Evolutionary conservation across 1,140 invertebrate genomes (phyloP).

Genomic region (Xylocopa sonorina): DNA sequence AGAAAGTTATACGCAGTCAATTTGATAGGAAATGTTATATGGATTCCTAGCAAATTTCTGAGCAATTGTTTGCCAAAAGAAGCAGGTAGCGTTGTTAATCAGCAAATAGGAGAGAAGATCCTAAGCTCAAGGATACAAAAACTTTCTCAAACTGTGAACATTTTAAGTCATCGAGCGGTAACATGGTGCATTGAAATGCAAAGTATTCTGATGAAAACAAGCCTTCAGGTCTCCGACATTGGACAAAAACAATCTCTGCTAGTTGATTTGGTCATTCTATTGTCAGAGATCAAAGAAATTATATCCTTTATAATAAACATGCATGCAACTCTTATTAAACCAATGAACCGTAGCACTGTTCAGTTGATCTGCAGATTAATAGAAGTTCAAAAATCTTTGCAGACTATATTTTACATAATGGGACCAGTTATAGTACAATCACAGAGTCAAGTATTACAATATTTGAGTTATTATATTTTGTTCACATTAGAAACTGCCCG

Average conservation of each 20-base stretch:
- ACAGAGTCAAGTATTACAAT: constrained; percentile 84
- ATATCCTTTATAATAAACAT: constrained; percentile 90
- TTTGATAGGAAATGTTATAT: constrained; percentile 89
- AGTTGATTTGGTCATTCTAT: constrained; percentile 86
- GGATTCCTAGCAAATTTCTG: constrained; percentile 91
- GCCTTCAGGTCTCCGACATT: constrained; percentile 85
- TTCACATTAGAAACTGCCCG: constrained; percentile 82
- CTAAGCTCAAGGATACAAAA: constrained; percentile 68
- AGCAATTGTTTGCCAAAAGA: constrained; percentile 73
- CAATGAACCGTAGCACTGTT: constrained; percentile 90
- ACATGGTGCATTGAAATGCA: constrained; percentile 75
- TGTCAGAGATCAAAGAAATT: constrained; percentile 85
- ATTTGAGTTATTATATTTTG: constrained; percentile 83
- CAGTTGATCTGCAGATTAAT: constrained; percentile 90
- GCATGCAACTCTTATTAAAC: constrained; percentile 88
- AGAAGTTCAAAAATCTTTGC: constrained; percentile 91
- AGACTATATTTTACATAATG: constrained; percentile 83
- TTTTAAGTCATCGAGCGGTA: constrained; percentile 69
- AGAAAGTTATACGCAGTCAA: constrained; percentile 90
- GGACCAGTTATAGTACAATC: constrained; percentile 75
- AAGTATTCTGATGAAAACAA: constrained; percentile 62
- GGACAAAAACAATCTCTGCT: constrained; percentile 84
- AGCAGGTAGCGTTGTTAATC: constrained; percentile 48
- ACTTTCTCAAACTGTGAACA: constrained; percentile 61
- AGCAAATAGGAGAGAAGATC: constrained; percentile 75